Evolutionary conservation across 2,888 invertebrate genomes (phyloP).

Genomic region (Pristionchus mayeri): DNA sequence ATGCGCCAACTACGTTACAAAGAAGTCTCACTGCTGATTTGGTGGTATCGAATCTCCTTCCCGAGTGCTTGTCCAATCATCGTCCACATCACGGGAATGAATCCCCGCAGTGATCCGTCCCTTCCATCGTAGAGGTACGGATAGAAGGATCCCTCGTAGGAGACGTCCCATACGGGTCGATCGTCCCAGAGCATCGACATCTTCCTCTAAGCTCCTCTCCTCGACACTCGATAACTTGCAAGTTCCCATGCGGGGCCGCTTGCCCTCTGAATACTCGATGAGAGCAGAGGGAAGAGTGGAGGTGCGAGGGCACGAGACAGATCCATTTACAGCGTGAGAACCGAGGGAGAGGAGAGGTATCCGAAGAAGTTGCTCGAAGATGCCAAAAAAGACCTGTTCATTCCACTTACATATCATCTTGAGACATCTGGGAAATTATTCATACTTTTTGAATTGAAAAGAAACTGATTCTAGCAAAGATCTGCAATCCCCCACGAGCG

Average conservation of each 20-base stretch:
- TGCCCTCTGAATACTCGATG: background rate
- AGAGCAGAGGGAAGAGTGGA: background rate
- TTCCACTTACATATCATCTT: no score
- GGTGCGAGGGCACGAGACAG: slow-evolving; percentile 8
- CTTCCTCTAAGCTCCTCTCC: no score
- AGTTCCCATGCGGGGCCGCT: slow-evolving; percentile 22
- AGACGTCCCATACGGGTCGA: background rate
- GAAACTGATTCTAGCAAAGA: slow-evolving; percentile 23
- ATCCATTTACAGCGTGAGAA: background rate
- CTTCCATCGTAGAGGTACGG: slow-evolving; percentile 22
- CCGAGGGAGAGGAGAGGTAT: background rate
- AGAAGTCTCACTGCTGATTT: background rate
- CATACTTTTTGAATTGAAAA: no score
- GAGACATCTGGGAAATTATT: no score
- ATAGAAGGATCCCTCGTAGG: slow-evolving; percentile 6
- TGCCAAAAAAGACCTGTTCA: background rate
- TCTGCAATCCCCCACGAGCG: no score
- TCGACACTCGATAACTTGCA: background rate
- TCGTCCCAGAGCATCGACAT: background rate
- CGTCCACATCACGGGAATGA: slow-evolving; percentile 1
- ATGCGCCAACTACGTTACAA: background rate
- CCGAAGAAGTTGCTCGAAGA: background rate
- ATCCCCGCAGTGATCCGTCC: background rate
- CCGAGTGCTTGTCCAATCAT: background rate
- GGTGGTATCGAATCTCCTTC: slow-evolving; percentile 2